These are phyloP conservation scores for Cryptoblepharus egeriae DNA, from an alignment of 2,797 vertebrate genomes.

Conservation along the genomic window DNA sequence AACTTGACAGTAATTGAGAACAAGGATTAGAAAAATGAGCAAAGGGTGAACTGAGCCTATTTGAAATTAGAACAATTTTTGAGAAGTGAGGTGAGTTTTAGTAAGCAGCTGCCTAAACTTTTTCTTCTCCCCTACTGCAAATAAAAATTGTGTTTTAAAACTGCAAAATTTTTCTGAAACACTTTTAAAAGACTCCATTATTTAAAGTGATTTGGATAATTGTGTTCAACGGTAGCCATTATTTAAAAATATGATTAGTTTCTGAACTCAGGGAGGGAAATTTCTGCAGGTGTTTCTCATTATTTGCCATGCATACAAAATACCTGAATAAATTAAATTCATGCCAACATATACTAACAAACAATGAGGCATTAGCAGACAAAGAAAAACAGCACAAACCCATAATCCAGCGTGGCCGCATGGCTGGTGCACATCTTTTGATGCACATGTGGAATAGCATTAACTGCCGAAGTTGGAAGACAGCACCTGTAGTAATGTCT, in stretches of 20 bases:
- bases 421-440: conserved; percentile 77
- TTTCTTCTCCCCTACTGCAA: conserved; percentile 70
- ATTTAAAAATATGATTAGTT: conserved; percentile 98
- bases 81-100: conserved; percentile 33
- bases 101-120: conserved; percentile 68
- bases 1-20: conserved; percentile 20
- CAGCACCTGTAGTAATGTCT: conserved; percentile 84
- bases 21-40: not conserved
- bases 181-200: conserved; percentile 93
- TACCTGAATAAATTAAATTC: conserved; percentile 89
- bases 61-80: conserved; percentile 60
- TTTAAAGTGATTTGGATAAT: conserved; percentile 94
- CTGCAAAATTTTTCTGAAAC: conserved; percentile 83
- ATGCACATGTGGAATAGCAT: conserved; percentile 72
- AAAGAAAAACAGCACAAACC: conserved; percentile 87
- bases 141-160: conserved; percentile 83
- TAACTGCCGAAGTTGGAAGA: conserved; percentile 84
- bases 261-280: conserved; percentile 89
- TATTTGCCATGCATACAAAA: conserved; percentile 88
- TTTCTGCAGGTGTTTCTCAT: conserved; percentile 92
- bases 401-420: conserved; percentile 84
- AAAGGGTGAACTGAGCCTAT: conserved; percentile 21
- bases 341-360: conserved; percentile 85
- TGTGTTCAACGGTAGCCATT: conserved; percentile 92
- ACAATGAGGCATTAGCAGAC: conserved; percentile 87